phyloP scores from a whole-genome alignment of 2,797 vertebrate genomes.

The Sebastes alutus region DNA sequence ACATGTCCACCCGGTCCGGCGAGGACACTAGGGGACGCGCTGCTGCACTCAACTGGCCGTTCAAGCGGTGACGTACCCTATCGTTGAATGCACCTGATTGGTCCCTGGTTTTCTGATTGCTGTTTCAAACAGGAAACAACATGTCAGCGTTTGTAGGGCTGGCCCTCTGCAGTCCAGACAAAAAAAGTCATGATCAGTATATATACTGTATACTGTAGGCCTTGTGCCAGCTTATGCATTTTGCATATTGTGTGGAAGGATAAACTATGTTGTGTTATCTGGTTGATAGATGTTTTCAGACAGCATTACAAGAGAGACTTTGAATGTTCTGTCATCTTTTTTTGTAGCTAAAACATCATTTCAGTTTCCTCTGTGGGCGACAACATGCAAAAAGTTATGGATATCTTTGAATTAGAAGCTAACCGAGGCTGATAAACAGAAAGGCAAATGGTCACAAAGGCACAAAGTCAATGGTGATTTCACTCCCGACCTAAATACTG shows the following conservation, averaged over 20 bases:
- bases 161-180: not conserved
- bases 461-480: not conserved
- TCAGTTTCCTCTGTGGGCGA: not conserved
- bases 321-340: not conserved
- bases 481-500: not conserved
- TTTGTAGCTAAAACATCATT: not conserved
- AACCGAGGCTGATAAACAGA: not conserved
- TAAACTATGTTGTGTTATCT: not conserved
- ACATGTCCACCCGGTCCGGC: fast-evolving
- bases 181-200: not conserved
- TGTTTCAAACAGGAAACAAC: too few species aligned
- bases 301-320: not conserved
- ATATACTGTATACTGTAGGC: not conserved
- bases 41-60: too few species aligned
- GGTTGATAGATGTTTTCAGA: not conserved
- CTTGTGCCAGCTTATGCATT: not conserved
- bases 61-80: too few species aligned
- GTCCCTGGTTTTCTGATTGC: too few species aligned
- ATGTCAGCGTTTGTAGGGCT: too few species aligned
- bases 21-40: too few species aligned
- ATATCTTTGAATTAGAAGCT: not conserved
- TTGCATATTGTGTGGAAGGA: not conserved
- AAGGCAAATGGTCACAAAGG: not conserved
- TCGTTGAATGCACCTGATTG: too few species aligned
- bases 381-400: not conserved